Conservation (phyloP, 37 sponge, comb jelly and placozoan genomes). For the Axinella damicornis region DNA sequence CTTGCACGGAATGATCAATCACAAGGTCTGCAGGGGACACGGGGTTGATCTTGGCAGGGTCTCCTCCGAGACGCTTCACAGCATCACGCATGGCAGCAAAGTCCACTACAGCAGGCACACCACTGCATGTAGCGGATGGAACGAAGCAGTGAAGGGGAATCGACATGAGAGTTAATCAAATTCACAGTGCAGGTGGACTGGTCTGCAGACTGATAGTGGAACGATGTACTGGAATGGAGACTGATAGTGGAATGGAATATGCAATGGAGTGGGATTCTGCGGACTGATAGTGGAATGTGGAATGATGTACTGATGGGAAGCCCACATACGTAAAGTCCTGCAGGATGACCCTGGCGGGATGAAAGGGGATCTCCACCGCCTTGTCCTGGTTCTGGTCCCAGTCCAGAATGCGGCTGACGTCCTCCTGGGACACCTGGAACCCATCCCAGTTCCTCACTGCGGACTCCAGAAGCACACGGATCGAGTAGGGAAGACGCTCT, state of each 20-base stretch:
- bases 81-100: slow-evolving; percentile 96
- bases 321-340: slow-evolving; percentile 90
- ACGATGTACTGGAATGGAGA: too few relatives aligned
- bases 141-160: background rate
- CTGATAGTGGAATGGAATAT: too few relatives aligned
- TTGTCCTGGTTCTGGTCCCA: slow-evolving; percentile 77
- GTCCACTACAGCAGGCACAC: slow-evolving; percentile 95
- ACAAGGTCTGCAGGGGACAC: slow-evolving; percentile 95
- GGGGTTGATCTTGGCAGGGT: slow-evolving; percentile 88
- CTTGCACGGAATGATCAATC: slow-evolving; percentile 93
- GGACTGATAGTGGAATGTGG: too few relatives aligned
- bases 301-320: too few relatives aligned
- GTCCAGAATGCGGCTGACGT: slow-evolving; percentile 74
- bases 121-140: slow-evolving; percentile 55
- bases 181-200: too few relatives aligned
- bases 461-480: slow-evolving; percentile 86
- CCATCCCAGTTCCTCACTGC: slow-evolving; percentile 89
- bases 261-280: background rate
- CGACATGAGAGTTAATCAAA: too few relatives aligned
- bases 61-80: slow-evolving; percentile 84
- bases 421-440: slow-evolving; percentile 62
- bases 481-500: slow-evolving; percentile 83
- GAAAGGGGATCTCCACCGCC: slow-evolving; percentile 87
- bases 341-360: slow-evolving; percentile 86
- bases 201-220: too few relatives aligned